phyloP scores from a whole-genome alignment of 2,797 vertebrate genomes.

The Tokudaia muenninki region DNA sequence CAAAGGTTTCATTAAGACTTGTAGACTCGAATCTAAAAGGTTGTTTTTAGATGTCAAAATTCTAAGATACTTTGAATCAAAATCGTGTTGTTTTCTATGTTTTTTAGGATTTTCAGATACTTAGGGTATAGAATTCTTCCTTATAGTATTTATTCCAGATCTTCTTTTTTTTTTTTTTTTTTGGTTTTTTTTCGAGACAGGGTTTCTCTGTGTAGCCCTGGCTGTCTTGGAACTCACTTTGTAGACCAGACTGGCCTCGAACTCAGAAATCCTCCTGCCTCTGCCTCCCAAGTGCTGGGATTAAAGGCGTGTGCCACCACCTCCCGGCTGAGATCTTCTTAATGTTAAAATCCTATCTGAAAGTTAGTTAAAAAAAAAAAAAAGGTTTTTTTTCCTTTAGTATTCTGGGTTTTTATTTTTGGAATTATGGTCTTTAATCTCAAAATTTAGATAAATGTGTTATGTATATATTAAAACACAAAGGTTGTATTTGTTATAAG shows the following conservation, averaged over 20 bases:
- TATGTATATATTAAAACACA: accelerated
- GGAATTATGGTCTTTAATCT: constrained; percentile 57
- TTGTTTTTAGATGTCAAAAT: not conserved
- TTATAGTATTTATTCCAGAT: not conserved
- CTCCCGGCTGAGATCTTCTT: not conserved
- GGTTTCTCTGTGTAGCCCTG: too few relatives aligned
- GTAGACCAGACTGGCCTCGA: too few relatives aligned
- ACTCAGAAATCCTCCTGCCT: too few relatives aligned
- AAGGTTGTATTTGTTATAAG: not conserved
- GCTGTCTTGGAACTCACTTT: too few relatives aligned
- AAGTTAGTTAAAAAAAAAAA: not conserved
- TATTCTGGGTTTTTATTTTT: constrained; percentile 30
- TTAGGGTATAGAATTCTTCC: not conserved
- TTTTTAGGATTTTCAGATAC: constrained; percentile 11
- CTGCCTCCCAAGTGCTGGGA: too few relatives aligned
- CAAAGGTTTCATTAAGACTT: constrained; percentile 61
- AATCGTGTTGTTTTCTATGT: not conserved
- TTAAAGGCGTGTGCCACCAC: too few relatives aligned
- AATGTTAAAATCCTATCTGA: constrained; percentile 36
- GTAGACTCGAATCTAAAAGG: constrained; percentile 54
- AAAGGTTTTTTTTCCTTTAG: not conserved
- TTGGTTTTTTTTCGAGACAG: too few relatives aligned
- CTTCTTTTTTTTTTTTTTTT: not conserved
- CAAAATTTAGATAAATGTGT: not conserved
- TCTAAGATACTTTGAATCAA: constrained; percentile 50